Evolutionary conservation across 1,140 invertebrate species (phyloP), one percentile per base, ranked within the genome.

Genomic region (Heliconius eleuchia): DNA sequence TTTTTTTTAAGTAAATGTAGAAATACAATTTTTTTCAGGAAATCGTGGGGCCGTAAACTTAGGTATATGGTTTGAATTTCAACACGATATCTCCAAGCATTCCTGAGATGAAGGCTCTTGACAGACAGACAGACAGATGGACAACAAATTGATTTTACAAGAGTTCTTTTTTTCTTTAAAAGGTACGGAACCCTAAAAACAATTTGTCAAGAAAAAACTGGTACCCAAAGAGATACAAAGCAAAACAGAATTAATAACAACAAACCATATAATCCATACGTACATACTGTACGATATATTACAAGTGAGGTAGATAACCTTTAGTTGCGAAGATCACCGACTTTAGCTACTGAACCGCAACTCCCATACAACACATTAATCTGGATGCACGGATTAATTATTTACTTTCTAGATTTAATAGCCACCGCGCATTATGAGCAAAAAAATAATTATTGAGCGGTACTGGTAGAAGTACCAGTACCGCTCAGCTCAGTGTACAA

Each of bases 271-370:
- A 23, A 23, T 0, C 23, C 23, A 23, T 66, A 66, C 0, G 57
- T 27, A 66, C 23, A 52, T 7, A 52, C 16, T 52, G 18, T 52
- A 52, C 50, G 23, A 66, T 66, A 66, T 66, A 66, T 66, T 66
- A 27, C 60, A 11, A 66, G 60, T 30, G 60, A 77, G 76, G 76
- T 77, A 77, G 76, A 77, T 4, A 77, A 72, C 76, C 76, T 72
- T 55, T 18, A 27, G 27, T 72, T 55, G 16, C 30, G 30, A 30
- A 71, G 42, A 77, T 71, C 76, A 71, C 66, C 76, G 42, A 70
- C 71, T 55, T 71, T 55, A 50, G 60, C 76, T 72, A 77, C 76
- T 77, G 76, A 77, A 77, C 76, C 76, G 76, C 70, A 77, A 71
- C 76, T 23, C 76, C 30, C 30, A 30, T 46, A 72, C 42, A 76